These are phyloP conservation scores for Pithys albifrons DNA, from an alignment of 2,113 vertebrate genomes.

Conservation along the genomic window DNA sequence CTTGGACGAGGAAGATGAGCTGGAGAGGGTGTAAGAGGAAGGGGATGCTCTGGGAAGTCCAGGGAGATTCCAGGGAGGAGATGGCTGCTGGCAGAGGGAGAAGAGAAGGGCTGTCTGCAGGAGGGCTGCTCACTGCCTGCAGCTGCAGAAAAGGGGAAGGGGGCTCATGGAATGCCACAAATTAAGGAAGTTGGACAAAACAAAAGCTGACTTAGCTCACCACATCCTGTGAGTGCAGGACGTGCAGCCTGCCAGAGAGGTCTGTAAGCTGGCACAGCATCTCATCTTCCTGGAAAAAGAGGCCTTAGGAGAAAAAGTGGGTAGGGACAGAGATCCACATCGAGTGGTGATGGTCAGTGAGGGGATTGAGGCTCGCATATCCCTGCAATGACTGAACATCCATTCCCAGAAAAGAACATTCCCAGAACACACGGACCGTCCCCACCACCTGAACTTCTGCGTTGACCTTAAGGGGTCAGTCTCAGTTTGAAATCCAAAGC, in stretches of 20 bases:
- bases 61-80: rapidly evolving
- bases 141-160: background rate
- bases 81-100: background rate
- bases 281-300: background rate
- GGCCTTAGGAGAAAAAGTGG: background rate
- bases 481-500: rapidly evolving
- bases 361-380: rapidly evolving
- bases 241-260: background rate
- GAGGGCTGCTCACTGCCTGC: background rate
- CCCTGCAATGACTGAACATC: rapidly evolving
- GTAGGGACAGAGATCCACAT: background rate
- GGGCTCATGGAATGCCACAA: background rate
- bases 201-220: background rate
- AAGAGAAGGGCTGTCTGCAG: background rate
- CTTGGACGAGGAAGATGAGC: background rate
- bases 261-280: background rate
- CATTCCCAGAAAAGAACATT: background rate
- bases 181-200: background rate
- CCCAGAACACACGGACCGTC: background rate
- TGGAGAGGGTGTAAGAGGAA: background rate
- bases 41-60: background rate
- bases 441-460: background rate
- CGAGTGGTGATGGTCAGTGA: rapidly evolving
- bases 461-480: rapidly evolving
- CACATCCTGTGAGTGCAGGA: background rate